Base-by-base conservation (phyloP, 2,888 invertebrate species). In the Gibbula magus region DNA sequence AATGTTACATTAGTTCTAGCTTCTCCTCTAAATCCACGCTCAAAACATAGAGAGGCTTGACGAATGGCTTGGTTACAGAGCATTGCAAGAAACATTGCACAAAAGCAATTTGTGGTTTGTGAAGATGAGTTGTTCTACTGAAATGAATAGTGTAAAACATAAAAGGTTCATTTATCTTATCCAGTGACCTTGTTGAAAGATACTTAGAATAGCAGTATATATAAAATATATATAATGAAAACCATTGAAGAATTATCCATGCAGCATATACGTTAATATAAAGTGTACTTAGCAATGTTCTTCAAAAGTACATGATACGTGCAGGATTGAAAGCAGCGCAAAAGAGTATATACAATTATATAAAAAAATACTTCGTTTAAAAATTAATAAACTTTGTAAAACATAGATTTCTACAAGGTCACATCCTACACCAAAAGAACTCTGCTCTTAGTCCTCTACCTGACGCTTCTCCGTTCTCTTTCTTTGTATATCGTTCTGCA, bases 401-500 rank as follows among this genome's bases (percentile, higher is more conserved):
- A 67, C 4, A 1, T n/a, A 29, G 25, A 29, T 75, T 52, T 45
- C 18, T 2, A 51, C 52, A 75, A 45, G 22, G 45, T 52, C 75
- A 52, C 52, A 29, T 75, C 73, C 45, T 61, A 61, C 61, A 61
- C 61, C 61, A 29, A 61, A 25, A 29, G 61, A 61, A 16, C 61
- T 61, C 61, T 29, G 61, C 61, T 61, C 20, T 29, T 13, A 13
- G 61, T n/a, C 22, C 18, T 61, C 61, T 61, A 61, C 61, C 61
- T 61, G 61, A 61, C 29, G 61, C 29, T 29, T 61, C 61, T 18
- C 25, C 61, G 61, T 25, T 61, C n/a, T 25, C 61, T 29, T 61
- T 61, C 61, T 61, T 61, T 61, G 61, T 61, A 61, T 61, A 61
- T 29, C 61, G 61, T 29, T 61, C 61, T 61, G 61, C 61, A 61